phyloP scores from a whole-genome alignment of 2,888 invertebrate species.

The Rosalia funebris region DNA sequence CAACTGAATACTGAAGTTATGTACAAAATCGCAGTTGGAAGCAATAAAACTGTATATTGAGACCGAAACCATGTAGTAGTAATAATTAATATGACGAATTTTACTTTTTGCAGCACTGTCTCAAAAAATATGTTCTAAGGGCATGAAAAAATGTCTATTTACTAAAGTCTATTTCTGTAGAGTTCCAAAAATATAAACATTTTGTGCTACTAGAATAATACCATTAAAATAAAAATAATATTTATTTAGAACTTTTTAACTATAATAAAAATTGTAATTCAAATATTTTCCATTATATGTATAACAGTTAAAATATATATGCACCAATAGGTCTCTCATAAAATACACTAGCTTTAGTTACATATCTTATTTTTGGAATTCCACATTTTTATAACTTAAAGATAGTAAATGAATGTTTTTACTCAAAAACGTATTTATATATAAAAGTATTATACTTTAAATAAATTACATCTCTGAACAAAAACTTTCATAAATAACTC shows the following conservation, averaged over 20 bases:
- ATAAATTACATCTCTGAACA: background rate
- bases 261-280: too few relatives aligned
- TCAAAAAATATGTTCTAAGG: conserved; percentile 16
- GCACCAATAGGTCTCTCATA: too few relatives aligned
- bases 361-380: conserved; percentile 18
- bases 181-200: conserved; percentile 22
- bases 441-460: background rate
- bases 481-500: background rate
- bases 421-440: background rate
- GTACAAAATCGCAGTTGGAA: conserved; percentile 1
- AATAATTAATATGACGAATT: background rate
- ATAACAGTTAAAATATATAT: too few relatives aligned
- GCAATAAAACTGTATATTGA: background rate
- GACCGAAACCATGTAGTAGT: conserved; percentile 16
- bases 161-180: conserved; percentile 12
- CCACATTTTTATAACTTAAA: background rate
- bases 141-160: conserved; percentile 24
- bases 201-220: too few relatives aligned
- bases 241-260: too few relatives aligned
- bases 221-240: too few relatives aligned
- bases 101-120: conserved; percentile 18
- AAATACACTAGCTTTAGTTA: too few relatives aligned
- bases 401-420: background rate
- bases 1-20: conserved; percentile 25
- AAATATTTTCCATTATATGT: too few relatives aligned